Conservation (phyloP, 2,888 invertebrate species). For the Nomada goodeniana region DNA sequence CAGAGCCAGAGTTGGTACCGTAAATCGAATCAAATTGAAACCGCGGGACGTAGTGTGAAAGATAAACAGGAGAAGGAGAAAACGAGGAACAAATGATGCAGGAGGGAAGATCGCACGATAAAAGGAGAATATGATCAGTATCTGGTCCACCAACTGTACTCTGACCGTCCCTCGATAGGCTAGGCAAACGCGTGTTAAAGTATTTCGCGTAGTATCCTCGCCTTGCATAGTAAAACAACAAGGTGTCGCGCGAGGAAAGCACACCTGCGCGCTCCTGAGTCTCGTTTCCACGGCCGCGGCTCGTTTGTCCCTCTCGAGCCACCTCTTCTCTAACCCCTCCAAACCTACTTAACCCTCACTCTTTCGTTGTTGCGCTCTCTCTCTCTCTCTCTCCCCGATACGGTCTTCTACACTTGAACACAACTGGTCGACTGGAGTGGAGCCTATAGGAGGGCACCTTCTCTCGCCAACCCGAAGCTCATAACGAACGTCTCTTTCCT, state of each 20-base stretch:
- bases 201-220: slow-evolving; percentile 19
- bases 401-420: slow-evolving; percentile 7
- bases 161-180: too few species aligned
- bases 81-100: not conserved
- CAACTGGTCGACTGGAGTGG: slow-evolving; percentile 26
- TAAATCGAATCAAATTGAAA: slow-evolving; percentile 19
- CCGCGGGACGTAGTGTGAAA: not conserved
- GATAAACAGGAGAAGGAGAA: not conserved
- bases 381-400: slow-evolving; percentile 17
- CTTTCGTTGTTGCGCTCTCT: not conserved
- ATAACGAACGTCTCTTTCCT: slow-evolving; percentile 7
- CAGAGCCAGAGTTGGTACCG: not conserved
- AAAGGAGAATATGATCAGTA: not conserved
- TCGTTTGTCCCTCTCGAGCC: slow-evolving; percentile 62
- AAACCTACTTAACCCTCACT: slow-evolving; percentile 8
- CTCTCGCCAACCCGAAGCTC: slow-evolving; percentile 11
- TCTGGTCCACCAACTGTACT: too few species aligned
- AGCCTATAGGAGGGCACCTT: slow-evolving; percentile 49
- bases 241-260: slow-evolving; percentile 58
- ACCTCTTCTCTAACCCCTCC: slow-evolving; percentile 23
- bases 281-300: slow-evolving; percentile 70
- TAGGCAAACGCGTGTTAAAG: slow-evolving; percentile 60
- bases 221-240: slow-evolving; percentile 38
- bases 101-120: not conserved
- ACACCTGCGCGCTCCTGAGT: slow-evolving; percentile 69